Evolutionary conservation across 2,797 vertebrate species (phyloP).

Genomic region (Acrocephalus scirpaceus): DNA sequence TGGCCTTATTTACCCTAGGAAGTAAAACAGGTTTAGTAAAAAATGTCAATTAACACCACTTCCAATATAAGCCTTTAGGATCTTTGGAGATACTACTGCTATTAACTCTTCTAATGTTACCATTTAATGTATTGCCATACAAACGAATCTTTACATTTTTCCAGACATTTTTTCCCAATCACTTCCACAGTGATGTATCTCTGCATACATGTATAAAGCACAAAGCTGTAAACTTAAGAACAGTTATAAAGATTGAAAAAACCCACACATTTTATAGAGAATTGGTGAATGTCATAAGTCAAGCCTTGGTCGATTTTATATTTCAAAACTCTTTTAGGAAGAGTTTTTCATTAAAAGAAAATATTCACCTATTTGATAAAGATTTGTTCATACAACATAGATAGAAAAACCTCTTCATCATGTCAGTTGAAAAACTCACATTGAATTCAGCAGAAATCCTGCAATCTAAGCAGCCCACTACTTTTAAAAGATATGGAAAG

Average conservation of each 20-base stretch:
- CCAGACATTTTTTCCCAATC: background rate
- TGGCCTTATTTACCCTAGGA: background rate
- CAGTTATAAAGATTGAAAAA: background rate
- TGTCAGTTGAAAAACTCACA: background rate
- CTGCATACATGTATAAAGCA: background rate
- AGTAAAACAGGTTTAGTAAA: background rate
- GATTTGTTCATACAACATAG: background rate
- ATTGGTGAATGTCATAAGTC: background rate
- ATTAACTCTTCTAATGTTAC: background rate
- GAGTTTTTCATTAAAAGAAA: background rate
- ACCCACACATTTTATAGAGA: accelerated
- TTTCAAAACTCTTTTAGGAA: background rate
- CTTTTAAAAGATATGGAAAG: background rate
- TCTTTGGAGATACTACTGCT: background rate
- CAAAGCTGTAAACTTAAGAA: background rate
- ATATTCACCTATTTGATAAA: background rate
- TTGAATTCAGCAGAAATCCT: background rate
- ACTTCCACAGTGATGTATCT: background rate
- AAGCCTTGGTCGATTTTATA: background rate
- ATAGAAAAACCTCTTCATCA: background rate
- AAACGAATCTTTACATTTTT: background rate
- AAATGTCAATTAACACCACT: background rate
- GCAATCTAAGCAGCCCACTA: background rate
- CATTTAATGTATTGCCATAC: background rate
- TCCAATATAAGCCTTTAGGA: background rate